Base-by-base conservation (phyloP, 2,113 vertebrate species). In the Pteropus alecto region DNA sequence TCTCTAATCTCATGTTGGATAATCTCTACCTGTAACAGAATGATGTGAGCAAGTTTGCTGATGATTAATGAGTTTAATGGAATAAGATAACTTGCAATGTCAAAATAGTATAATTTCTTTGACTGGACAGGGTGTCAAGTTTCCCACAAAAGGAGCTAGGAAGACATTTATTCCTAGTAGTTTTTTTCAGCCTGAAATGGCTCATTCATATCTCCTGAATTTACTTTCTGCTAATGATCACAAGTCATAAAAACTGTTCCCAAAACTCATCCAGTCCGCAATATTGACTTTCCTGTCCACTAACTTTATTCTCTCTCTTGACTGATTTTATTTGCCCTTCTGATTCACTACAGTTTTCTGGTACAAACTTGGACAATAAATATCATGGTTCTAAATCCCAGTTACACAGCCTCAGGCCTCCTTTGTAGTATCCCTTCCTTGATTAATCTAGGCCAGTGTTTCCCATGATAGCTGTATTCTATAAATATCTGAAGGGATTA, bases 171-270 rank as follows among this genome's bases (percentile, higher is more conserved):
- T 24, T 74, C 26, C 51, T 48, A 58, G 2, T 26, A 92, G 76
- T 60, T 83, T 74, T 93, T 73, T 90, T 63, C 12, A 73, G 41
- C 15, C 61, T 77, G 8, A 54, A 81, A 82, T 58, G 7, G 35
- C 6, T 96, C n/a, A 82, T 54, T 93, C 33, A 73, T 93, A 67
- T 35, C 19, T 90, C 22, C 4, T 58, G 22, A 79, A 89, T 94
- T 24, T 82, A 60, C 14, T 91, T 95, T 91, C 26, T 91, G 35
- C 67, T 81, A 93, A 90, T 96, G 68, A 89, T 94, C 38, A 89
- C 7, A 67, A 95, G 43, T 79, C 48, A 82, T 91, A 82, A 83
- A 96, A 81, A 43, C 16, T 87, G 11, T 90, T 70, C 38, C 56
- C 33, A 85, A 81, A 96, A 85, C 21, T 67, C 41, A 35, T 90